phyloP scores from a whole-genome alignment of 2,113 vertebrate species.

The Montifringilla adamsi region DNA sequence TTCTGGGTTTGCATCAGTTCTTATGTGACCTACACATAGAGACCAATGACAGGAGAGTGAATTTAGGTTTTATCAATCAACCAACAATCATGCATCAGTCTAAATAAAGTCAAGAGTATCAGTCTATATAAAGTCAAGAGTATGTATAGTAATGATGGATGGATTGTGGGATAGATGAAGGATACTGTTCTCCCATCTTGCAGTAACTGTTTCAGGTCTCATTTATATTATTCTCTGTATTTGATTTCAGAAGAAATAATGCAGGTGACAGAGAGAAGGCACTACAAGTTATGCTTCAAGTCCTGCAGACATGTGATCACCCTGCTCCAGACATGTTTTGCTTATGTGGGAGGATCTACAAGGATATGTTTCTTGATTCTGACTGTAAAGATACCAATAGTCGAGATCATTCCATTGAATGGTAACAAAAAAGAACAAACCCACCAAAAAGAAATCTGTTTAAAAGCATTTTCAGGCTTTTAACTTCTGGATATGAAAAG shows the following conservation, averaged over 20 bases:
- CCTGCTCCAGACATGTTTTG: constrained; percentile 95
- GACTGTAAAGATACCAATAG: constrained; percentile 86
- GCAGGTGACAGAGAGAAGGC: constrained; percentile 87
- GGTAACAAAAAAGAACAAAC: constrained; percentile 68
- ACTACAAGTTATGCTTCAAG: constrained; percentile 87
- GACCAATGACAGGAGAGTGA: background rate
- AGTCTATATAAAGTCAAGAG: background rate
- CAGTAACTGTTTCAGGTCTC: background rate
- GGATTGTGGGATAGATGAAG: background rate
- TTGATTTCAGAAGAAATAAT: constrained; percentile 82
- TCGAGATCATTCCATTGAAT: constrained; percentile 89
- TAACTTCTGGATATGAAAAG: background rate
- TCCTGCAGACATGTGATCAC: constrained; percentile 84
- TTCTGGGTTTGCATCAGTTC: background rate
- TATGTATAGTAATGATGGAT: background rate
- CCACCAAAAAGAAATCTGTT: background rate
- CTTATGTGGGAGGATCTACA: constrained; percentile 94
- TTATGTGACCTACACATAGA: background rate
- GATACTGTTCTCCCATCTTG: background rate
- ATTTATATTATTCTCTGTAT: background rate
- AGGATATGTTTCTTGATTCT: constrained; percentile 93
- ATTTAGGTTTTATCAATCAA: background rate
- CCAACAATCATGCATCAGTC: background rate
- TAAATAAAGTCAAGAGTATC: background rate
- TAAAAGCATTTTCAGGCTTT: background rate